Conservation (phyloP, 2,113 vertebrate genomes). For the Kryptolebias marmoratus region DNA sequence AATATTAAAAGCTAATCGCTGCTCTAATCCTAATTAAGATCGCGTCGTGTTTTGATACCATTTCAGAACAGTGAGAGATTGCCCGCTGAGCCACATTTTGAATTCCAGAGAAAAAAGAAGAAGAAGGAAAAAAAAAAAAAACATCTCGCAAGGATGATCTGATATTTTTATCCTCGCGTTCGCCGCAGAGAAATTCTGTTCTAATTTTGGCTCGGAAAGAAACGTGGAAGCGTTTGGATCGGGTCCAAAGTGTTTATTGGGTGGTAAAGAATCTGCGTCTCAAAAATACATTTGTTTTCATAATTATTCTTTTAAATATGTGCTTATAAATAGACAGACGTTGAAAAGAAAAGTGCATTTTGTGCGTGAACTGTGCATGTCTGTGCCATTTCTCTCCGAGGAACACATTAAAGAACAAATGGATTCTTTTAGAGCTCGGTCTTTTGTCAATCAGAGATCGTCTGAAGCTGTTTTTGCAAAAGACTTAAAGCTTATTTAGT, state of each 20-base stretch:
- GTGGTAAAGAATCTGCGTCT: not conserved
- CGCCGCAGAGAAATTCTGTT: conserved; percentile 19
- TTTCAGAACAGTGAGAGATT: conserved; percentile 46
- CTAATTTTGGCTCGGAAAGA: not conserved
- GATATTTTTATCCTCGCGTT: conserved; percentile 27
- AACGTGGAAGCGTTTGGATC: not conserved
- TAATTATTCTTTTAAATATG: not conserved
- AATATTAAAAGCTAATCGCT: conserved; percentile 66
- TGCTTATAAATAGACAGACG: not conserved
- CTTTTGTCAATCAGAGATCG: not conserved
- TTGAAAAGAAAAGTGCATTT: not conserved
- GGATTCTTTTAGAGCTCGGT: not conserved
- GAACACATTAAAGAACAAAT: not conserved
- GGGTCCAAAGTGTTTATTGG: conserved; percentile 1
- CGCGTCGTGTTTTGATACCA: conserved; percentile 46
- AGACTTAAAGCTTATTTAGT: too few relatives aligned
- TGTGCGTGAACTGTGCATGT: not conserved
- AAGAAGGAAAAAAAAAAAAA: not conserved
- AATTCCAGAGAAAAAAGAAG: conserved; percentile 24
- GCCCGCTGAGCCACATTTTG: conserved; percentile 34
- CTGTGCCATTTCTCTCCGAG: not conserved
- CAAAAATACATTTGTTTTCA: not conserved
- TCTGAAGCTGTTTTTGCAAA: not conserved
- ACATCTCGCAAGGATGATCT: conserved; percentile 9
- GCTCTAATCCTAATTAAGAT: conserved; percentile 65